These are phyloP conservation scores for Argyresthia goedartella DNA, from an alignment of 2,888 invertebrate species.

Conservation along the genomic window DNA sequence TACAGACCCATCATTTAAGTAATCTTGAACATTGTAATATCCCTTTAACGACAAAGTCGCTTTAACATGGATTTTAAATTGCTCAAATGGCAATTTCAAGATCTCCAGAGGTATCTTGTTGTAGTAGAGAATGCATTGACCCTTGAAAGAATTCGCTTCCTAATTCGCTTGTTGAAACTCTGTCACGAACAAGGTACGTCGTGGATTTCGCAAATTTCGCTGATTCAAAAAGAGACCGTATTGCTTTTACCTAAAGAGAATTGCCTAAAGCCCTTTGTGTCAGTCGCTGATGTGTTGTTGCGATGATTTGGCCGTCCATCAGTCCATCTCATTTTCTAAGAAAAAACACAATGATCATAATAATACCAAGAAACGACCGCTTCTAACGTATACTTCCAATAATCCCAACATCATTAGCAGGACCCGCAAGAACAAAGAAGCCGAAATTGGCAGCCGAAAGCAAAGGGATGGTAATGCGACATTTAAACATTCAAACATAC, in stretches of 20 bases:
- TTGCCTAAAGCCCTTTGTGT: neutral
- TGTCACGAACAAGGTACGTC: neutral
- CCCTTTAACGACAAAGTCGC: too few relatives aligned
- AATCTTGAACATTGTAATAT: too few relatives aligned
- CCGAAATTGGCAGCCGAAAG: constrained; percentile 41
- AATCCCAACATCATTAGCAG: neutral
- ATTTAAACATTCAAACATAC: neutral
- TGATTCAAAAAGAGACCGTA: neutral
- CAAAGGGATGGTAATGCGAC: neutral
- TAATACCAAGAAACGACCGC: too few relatives aligned
- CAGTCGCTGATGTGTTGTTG: neutral
- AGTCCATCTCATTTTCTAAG: too few relatives aligned
- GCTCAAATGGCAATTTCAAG: too few relatives aligned
- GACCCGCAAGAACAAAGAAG: constrained; percentile 42
- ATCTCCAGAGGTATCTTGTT: too few relatives aligned
- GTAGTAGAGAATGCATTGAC: too few relatives aligned
- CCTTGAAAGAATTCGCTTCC: too few relatives aligned
- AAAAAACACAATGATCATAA: too few relatives aligned
- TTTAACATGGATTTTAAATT: too few relatives aligned
- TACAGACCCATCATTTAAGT: too few relatives aligned
- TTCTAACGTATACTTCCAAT: too few relatives aligned
- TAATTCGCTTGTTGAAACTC: neutral
- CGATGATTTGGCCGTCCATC: constrained; percentile 7
- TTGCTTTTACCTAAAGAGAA: neutral
- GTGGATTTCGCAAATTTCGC: neutral